These are phyloP conservation scores for Pungitius pungitius DNA, from an alignment of 2,113 vertebrate species.

Conservation along the genomic window DNA sequence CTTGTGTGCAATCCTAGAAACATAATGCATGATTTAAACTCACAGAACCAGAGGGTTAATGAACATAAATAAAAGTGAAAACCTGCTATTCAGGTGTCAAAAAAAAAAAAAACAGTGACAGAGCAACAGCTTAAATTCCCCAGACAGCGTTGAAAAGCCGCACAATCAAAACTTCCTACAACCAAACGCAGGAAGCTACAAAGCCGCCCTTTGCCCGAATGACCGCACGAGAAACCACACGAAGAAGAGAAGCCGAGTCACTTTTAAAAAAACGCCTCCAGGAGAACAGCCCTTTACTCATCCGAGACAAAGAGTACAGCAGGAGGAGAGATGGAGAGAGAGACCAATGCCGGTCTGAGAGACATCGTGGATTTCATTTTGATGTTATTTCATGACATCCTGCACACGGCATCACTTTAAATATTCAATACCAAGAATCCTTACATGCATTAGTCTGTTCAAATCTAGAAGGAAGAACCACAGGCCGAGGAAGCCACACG, in stretches of 20 bases:
- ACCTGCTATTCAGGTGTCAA: conserved; percentile 27
- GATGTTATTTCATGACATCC: neutral
- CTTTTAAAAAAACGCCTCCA: conserved; percentile 73
- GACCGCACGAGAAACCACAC: conserved; percentile 68
- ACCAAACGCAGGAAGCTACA: conserved; percentile 56
- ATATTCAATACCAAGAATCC: neutral
- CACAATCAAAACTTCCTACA: conserved; percentile 7
- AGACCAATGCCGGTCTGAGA: conserved; percentile 10
- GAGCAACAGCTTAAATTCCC: conserved; percentile 7
- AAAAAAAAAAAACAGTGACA: neutral
- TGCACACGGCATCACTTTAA: neutral
- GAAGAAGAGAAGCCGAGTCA: conserved; percentile 39
- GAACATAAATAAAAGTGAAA: conserved; percentile 47
- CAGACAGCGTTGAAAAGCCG: conserved; percentile 39
- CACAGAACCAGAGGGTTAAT: conserved; percentile 47
- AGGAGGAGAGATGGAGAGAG: conserved; percentile 50
- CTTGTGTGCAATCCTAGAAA: too few relatives aligned
- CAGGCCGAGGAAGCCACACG: neutral
- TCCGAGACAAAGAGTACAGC: conserved; percentile 50
- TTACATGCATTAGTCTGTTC: neutral
- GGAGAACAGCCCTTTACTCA: conserved; percentile 73
- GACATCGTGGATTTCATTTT: neutral
- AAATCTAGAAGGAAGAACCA: neutral
- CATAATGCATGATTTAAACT: conserved; percentile 61
- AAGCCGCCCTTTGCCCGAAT: conserved; percentile 59